Base-by-base conservation (phyloP, 2,113 vertebrate species). In the Danio rerio region DNA sequence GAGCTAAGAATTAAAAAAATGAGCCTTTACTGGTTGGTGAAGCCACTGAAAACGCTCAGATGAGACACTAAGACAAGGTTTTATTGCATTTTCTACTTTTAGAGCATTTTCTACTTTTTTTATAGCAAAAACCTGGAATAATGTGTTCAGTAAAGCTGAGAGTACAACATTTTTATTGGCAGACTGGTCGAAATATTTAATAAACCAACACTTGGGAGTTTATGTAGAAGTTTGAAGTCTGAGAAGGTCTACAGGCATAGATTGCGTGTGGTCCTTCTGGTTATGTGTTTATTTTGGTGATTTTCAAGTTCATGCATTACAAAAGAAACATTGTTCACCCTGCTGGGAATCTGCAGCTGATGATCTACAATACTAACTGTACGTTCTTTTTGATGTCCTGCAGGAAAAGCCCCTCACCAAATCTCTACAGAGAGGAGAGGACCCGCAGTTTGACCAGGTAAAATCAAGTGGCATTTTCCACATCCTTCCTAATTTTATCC, bases 371-470 rank as follows among this genome's bases (percentile, higher is more conserved):
- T 45, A 62, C 45, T 21, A 31, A 31, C 31, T 31, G 31, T 45
- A 21, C 5, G 6, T 43, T 43, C 31, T 47, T 52, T 80, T 42
- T 16, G 82, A 42, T 89, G 69, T 87, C 81, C 47, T 82, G 4
- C 86, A 99, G 98, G 98, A 99, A 91, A 99, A 99, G 87, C 95
- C 96, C 16, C 92, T 99, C 78, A 98, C 97, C 88, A 99, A 99
- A 92, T 99, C 98, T 86, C 93, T 99, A 20, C 98, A 99, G 90
- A 95, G 97, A 93, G 97, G 98, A 93, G 98, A 99, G 92, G 98
- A 99, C 87, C 92, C 94, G n/a, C 98, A 98, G 86, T 99, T 99
- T 90, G 98, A 99, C 92, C 98, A 99, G 94, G 98, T 99, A 10
- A 93, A 83, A 93, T 92, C 9, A 20, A 49, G 50, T 21, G 74